Percentiles rank a stretch among this genome's conserved stretches.
phyloP scores from a whole-genome alignment of 2,113 vertebrate species.

The Pterocles gutturalis region DNA sequence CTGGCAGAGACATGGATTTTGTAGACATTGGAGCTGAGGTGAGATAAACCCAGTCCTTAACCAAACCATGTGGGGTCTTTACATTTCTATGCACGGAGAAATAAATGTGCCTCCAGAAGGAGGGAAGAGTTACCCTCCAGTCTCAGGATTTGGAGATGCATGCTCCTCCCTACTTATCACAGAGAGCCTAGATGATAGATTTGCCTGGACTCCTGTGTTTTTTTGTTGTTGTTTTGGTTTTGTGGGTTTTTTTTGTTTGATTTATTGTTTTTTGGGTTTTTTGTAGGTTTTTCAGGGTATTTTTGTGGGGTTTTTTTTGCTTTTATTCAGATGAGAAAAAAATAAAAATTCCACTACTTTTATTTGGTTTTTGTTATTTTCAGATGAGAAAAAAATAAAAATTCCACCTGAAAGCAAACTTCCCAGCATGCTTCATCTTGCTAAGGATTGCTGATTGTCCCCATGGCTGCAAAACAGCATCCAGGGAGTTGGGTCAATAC shows the following conservation, averaged over 20 bases:
- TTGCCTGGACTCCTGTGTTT: not conserved
- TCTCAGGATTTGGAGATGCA: not conserved
- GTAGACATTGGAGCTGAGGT: not conserved
- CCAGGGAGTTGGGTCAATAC: no score
- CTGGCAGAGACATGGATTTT: not conserved
- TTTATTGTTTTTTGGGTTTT: no score
- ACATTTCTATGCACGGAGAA: not conserved
- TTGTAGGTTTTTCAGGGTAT: no score
- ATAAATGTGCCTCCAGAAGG: not conserved
- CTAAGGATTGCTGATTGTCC: not conserved
- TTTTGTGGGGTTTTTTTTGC: no score
- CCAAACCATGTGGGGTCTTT: not conserved
- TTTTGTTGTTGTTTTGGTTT: not conserved
- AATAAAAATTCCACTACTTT: no score
- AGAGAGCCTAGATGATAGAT: not conserved
- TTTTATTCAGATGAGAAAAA: no score
- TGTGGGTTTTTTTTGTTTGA: no score
- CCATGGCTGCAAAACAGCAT: not conserved
- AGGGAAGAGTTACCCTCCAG: not conserved
- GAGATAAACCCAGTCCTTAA: not conserved
- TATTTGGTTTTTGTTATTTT: not conserved
- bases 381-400: not conserved
- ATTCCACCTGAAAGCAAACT: not conserved
- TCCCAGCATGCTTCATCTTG: not conserved
- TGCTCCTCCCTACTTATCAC: not conserved